phyloP scores from a whole-genome alignment of 2,797 vertebrate species.

The Acanthopagrus latus region DNA sequence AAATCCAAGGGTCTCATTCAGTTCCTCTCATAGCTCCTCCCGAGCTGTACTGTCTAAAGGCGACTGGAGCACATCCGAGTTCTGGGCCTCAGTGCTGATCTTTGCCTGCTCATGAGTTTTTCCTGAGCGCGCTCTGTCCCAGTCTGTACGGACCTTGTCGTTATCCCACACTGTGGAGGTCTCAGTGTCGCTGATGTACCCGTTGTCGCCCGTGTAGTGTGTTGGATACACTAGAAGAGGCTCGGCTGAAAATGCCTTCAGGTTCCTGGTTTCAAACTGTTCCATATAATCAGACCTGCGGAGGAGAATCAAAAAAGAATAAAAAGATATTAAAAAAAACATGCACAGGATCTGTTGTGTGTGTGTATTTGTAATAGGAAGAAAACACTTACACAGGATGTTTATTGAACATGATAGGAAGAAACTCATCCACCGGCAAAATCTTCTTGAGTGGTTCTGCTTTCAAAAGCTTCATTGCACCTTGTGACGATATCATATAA shows the following conservation, averaged over 20 bases:
- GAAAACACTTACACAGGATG: constrained; percentile 90
- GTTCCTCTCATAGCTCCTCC: constrained; percentile 90
- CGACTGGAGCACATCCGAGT: constrained; percentile 91
- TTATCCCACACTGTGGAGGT: constrained; percentile 95
- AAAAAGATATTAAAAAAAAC: background rate
- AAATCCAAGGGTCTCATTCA: constrained; percentile 13
- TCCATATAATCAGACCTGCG: constrained; percentile 90
- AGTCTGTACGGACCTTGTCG: constrained; percentile 89
- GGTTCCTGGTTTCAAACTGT: constrained; percentile 89
- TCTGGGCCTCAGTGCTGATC: constrained; percentile 91
- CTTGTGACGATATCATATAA: constrained; percentile 92
- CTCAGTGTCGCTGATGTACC: constrained; percentile 95
- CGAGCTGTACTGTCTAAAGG: constrained; percentile 90
- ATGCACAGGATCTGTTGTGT: background rate
- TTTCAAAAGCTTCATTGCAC: constrained; percentile 90
- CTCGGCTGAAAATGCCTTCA: constrained; percentile 92
- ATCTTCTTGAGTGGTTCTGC: constrained; percentile 89
- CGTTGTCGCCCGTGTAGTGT: constrained; percentile 92
- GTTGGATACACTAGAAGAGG: constrained; percentile 94
- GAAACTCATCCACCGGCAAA: constrained; percentile 94
- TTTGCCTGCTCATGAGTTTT: constrained; percentile 91
- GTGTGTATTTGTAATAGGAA: background rate
- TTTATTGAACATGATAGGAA: constrained; percentile 94
- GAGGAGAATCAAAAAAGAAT: constrained; percentile 12
- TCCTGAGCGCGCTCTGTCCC: constrained; percentile 91